A percentile compares a stretch with the other conserved stretches of the same genome.
phyloP scores from a whole-genome alignment of 1,140 invertebrate species.

The Lutraria rhynchaena region DNA sequence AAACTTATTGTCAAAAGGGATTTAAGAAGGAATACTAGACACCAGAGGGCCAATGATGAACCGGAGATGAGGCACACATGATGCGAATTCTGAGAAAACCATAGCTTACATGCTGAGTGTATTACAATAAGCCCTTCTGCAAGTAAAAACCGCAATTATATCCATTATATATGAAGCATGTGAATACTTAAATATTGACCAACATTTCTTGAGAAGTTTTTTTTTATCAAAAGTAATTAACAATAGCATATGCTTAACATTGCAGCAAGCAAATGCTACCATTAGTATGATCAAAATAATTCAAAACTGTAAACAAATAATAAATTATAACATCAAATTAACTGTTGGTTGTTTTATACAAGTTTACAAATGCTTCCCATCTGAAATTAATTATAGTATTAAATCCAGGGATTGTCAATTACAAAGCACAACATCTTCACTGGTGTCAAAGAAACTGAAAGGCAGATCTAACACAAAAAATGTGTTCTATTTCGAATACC shows the following conservation, averaged over 20 bases:
- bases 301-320: too few species aligned
- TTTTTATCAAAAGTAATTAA: background rate
- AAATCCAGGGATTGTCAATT: conserved; percentile 45
- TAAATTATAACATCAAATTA: too few species aligned
- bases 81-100: conserved; percentile 11
- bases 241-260: conserved; percentile 44
- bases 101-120: conserved; percentile 46
- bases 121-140: conserved; percentile 37
- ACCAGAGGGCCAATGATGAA: background rate
- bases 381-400: conserved; percentile 50
- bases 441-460: too few species aligned
- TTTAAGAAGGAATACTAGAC: too few species aligned
- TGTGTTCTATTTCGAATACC: too few species aligned
- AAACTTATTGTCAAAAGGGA: too few species aligned
- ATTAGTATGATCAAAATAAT: background rate
- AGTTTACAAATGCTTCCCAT: conserved; percentile 57
- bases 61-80: background rate
- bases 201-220: background rate
- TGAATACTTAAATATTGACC: conserved; percentile 57
- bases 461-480: too few species aligned
- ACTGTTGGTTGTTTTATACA: conserved; percentile 42
- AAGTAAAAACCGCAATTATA: conserved; percentile 49
- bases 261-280: conserved; percentile 13
- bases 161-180: conserved; percentile 45
- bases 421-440: conserved; percentile 45